Evolutionary conservation across 2,797 vertebrate genomes (phyloP), one percentile per base, ranked within the genome.

Genomic region (Chloroceryle amazona): DNA sequence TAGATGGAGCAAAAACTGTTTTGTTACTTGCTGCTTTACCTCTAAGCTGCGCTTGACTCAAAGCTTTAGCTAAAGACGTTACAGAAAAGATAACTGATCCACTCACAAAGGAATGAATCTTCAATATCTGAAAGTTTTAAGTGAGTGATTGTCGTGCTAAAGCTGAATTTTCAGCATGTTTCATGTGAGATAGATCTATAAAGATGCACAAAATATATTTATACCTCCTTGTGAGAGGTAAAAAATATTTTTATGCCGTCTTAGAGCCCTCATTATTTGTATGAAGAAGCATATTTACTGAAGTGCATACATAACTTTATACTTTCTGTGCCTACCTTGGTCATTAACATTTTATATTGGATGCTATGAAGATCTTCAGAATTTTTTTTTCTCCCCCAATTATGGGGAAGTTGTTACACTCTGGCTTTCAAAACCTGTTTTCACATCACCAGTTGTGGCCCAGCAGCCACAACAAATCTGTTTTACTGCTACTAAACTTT

Each of bases 391-490:
- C 22, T 22, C 46, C 46, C 25, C 3, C 1, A 10, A 2, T 44
- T 61, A 49, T 9, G 35, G 47, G 25, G 5, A 52, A 76, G 13
- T 37, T 60, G 19, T 6, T 67, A 19, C 31, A 73, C 22, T 62
- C 65, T 68, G 72, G 49, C 33, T 73, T 52, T 57, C 67, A 65
- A 13, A 52, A 60, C 7, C 6, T 49, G 21, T 70, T 62, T 80
- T 51, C 41, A 15, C 22, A 9, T 61, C 33, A 29, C 35, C 21
- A 67, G 6, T 97, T 31, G 0, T 8, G 65, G 46, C 57, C 16
- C 1, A 19, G 55, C 71, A 94, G 78, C 66, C 75, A 79, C 47
- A 73, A 66, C 55, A 93, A 86, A 91, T 83, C 74, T 78, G 39
- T 78, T 91, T 52, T 35, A 31, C 26, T n/a, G 35, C 7, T 62